These are phyloP conservation scores for Carpatolechia fugitivella DNA, from an alignment of 2,888 invertebrate genomes.

Conservation along the genomic window DNA sequence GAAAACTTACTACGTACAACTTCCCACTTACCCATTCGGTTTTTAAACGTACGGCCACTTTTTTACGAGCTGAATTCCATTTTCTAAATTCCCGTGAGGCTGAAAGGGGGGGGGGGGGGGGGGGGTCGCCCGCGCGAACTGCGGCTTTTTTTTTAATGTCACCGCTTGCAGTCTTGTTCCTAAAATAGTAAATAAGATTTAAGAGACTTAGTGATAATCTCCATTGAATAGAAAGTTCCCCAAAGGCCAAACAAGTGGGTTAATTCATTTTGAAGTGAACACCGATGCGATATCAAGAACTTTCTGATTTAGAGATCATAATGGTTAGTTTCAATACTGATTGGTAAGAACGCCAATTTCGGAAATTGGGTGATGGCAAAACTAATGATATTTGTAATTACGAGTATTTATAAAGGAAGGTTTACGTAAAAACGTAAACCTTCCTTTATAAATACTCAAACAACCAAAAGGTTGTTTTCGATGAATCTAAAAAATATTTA, in stretches of 20 bases:
- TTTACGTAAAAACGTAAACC: no score
- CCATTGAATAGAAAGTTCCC: background rate
- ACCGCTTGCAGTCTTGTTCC: background rate
- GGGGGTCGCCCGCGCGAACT: background rate
- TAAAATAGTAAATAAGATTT: background rate
- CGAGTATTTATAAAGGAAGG: no score
- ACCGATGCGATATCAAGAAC: background rate
- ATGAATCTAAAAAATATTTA: no score
- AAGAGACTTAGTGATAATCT: background rate
- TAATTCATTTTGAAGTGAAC: background rate
- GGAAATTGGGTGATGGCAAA: background rate
- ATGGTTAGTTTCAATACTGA: no score
- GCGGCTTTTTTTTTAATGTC: conserved; percentile 4
- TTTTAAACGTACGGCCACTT: conserved; percentile 31
- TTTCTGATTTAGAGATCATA: background rate
- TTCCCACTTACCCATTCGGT: conserved; percentile 32
- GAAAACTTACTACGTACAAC: conserved; percentile 37
- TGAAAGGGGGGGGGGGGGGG: conserved; percentile 1
- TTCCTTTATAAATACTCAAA: no score
- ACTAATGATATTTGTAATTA: no score
- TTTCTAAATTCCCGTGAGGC: conserved; percentile 24
- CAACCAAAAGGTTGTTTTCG: no score
- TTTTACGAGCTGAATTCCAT: conserved; percentile 25
- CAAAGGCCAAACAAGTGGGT: background rate
- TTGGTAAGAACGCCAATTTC: no score